Evolutionary conservation across 2,797 vertebrate species (phyloP), one percentile per base, ranked within the genome.

Genomic region (Phoebastria nigripes): DNA sequence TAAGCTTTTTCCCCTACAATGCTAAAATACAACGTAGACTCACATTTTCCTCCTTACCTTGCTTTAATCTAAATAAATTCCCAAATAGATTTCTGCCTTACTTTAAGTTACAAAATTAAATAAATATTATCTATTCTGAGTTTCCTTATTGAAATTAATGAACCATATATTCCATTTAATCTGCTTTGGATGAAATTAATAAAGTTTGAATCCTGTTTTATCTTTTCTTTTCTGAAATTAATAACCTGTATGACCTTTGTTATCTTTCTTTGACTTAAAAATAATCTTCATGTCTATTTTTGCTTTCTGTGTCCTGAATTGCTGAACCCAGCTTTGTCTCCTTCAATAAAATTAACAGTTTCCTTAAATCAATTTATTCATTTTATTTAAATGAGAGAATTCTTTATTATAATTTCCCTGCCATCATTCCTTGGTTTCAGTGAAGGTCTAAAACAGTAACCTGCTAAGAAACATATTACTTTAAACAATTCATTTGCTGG

Each of bases 161-260:
- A 87, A 28, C 37, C 15, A 24, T 62, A 59, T 78, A 94, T 59
- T 74, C 12, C 2, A n/a, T 52, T 91, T 91, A 28, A 82, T 76
- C 61, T 93, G 15, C 24, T 95, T 82, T 77, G 31, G 29, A 72
- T 72, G 5, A 87, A 93, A 42, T 79, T 90, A 92, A 96, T 96
- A 71, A 82, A 77, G 2, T 90, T 70, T 41, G 20, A 93, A 88
- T 90, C 54, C 26, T 85, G 26, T 87, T 90, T 91, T 69, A 89
- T 67, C 24, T 52, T 90, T 82, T 74, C 11, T 67, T 70, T 90
- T 86, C 70, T 88, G 42, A 90, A 89, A 89, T 89, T 77, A 94
- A 87, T 92, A 93, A 87, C 54, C 16, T 77, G 2, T 41, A 59
- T 77, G 52, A 82, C 33, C 37, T 71, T 65, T 71, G 25, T 29